phyloP scores from a whole-genome alignment of 2,113 vertebrate species.

The Microcebus ravelobensis region DNA sequence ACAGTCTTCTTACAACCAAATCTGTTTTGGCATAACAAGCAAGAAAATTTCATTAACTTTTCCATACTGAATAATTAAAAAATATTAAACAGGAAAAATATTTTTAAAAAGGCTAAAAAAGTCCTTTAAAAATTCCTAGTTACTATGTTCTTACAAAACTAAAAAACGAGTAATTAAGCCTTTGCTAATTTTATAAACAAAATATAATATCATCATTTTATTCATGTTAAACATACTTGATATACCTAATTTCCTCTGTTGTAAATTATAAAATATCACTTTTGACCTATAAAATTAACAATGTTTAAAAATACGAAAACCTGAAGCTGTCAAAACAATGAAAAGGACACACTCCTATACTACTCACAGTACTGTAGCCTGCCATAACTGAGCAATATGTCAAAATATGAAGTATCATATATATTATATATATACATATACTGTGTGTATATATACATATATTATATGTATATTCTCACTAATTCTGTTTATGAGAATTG shows the following conservation, averaged over 20 bases:
- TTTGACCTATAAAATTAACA: neutral
- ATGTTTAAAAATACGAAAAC: neutral
- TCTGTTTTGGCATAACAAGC: neutral
- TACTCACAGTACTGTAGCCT: neutral
- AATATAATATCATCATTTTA: constrained; percentile 1
- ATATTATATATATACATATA: neutral
- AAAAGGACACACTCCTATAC: neutral
- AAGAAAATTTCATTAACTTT: neutral
- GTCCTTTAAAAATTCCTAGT: neutral
- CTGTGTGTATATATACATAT: neutral
- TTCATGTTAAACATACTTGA: neutral
- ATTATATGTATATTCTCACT: neutral
- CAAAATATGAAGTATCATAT: neutral
- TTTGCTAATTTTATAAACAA: neutral
- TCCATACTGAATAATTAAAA: neutral
- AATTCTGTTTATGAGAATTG: neutral
- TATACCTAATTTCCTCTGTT: neutral
- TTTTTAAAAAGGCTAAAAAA: neutral
- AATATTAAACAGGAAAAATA: neutral
- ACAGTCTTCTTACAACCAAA: neutral
- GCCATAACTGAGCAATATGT: neutral
- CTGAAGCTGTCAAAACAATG: neutral
- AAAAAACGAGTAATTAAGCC: neutral
- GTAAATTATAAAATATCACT: neutral
- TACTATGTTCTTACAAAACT: neutral